Conservation (phyloP, 2,888 invertebrate species). For the Caenorhabditis sp. region DNA sequence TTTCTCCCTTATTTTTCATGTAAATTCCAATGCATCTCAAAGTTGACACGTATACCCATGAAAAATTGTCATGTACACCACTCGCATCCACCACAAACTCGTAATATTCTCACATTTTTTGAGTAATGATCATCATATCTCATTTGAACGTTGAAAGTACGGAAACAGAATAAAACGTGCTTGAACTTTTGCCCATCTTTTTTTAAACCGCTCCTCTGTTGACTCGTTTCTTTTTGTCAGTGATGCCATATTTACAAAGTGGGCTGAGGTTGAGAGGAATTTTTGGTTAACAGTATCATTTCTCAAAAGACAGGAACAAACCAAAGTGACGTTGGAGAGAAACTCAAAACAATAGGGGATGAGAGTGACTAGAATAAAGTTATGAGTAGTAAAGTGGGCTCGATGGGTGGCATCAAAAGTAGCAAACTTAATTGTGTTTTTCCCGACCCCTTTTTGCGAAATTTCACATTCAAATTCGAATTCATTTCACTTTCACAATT, state of each 20-base stretch:
- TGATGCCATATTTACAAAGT: slow-evolving; percentile 52
- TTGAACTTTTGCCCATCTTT: slow-evolving; percentile 34
- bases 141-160: too few relatives aligned
- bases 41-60: slow-evolving; percentile 22
- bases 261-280: slow-evolving; percentile 29
- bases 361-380: too few relatives aligned
- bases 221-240: slow-evolving; percentile 26
- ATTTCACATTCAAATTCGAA: slow-evolving; percentile 15
- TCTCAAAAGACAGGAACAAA: neutral
- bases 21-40: slow-evolving; percentile 27
- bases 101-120: too few relatives aligned
- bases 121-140: too few relatives aligned
- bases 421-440: too few relatives aligned
- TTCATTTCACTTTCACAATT: neutral
- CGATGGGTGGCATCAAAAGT: too few relatives aligned
- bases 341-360: too few relatives aligned
- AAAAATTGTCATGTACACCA: slow-evolving; percentile 19
- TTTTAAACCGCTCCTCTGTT: too few relatives aligned
- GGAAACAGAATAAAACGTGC: slow-evolving; percentile 17
- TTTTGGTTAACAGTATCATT: neutral
- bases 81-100: neutral
- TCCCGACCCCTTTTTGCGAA: neutral
- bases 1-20: neutral
- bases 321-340: neutral
- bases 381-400: too few relatives aligned